These are phyloP conservation scores for Drosophila neocordata DNA, from an alignment of 1,140 invertebrate genomes.

Conservation along the genomic window DNA sequence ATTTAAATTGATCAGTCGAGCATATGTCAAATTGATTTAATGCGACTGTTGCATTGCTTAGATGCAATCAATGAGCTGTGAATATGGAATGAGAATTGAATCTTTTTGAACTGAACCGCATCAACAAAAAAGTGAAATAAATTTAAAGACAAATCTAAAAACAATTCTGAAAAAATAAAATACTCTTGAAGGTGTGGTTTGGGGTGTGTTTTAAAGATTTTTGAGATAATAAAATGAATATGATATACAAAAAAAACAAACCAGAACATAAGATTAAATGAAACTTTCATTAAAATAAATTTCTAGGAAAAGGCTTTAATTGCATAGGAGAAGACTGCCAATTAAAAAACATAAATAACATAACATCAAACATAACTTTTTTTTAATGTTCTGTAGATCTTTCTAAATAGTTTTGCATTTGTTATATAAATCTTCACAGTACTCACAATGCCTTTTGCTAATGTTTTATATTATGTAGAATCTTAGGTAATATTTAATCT, in stretches of 20 bases:
- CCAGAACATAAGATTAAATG: too few species aligned
- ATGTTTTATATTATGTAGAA: not conserved
- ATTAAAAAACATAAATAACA: too few species aligned
- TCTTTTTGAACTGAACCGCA: conserved; percentile 64
- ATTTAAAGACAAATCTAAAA: conserved; percentile 19
- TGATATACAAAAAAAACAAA: not conserved
- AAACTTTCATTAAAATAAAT: too few species aligned
- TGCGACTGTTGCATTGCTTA: conserved; percentile 42
- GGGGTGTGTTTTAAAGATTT: not conserved
- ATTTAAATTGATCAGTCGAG: conserved; percentile 29
- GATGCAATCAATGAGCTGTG: conserved; percentile 63
- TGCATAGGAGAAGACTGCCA: too few species aligned
- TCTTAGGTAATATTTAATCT: not conserved
- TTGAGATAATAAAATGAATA: not conserved
- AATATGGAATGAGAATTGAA: conserved; percentile 46
- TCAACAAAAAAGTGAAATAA: conserved; percentile 57
- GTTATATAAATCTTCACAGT: too few species aligned
- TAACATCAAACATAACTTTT: too few species aligned
- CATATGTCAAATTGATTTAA: conserved; percentile 76
- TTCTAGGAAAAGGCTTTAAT: too few species aligned
- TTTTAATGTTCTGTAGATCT: too few species aligned
- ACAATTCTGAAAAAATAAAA: conserved; percentile 11
- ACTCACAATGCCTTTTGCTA: too few species aligned
- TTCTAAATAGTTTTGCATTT: too few species aligned
- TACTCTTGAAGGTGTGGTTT: not conserved